A percentile compares a stretch with the other conserved stretches of the same genome.
These are phyloP conservation scores for Pseudococcus longispinus DNA, from an alignment of 2,888 invertebrate genomes.

Conservation along the genomic window DNA sequence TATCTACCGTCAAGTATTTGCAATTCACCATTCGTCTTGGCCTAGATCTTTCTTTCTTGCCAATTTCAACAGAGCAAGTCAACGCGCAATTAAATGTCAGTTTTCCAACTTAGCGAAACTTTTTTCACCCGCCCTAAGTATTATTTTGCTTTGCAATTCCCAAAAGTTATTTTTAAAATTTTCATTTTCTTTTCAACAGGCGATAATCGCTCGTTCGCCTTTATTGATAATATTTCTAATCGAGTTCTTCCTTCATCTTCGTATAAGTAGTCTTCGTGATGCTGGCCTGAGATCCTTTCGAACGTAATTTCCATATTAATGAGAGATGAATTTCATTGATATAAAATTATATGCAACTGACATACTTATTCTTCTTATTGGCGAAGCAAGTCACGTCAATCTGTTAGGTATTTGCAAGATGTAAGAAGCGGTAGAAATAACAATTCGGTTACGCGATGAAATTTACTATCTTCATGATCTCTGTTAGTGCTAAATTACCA, in stretches of 20 bases:
- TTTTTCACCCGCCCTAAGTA: neutral
- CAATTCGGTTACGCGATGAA: neutral
- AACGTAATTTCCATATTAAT: neutral
- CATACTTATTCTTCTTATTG: neutral
- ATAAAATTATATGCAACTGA: neutral
- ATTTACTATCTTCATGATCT: neutral
- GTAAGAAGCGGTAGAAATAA: neutral
- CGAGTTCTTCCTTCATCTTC: neutral
- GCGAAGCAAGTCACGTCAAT: neutral
- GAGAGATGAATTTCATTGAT: neutral
- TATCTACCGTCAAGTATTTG: conserved; percentile 52
- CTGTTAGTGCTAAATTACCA: too few species aligned
- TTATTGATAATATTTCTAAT: conserved; percentile 30
- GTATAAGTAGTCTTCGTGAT: neutral
- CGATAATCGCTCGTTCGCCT: conserved; percentile 3
- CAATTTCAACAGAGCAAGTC: conserved; percentile 34
- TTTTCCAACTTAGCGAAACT: conserved; percentile 23
- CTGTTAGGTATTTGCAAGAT: neutral
- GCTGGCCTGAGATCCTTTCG: neutral
- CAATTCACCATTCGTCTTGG: conserved; percentile 53
- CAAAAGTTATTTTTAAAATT: conserved; percentile 43
- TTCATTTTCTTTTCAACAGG: conserved; percentile 43
- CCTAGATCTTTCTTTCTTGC: conserved; percentile 46
- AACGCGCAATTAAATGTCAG: conserved; percentile 45
- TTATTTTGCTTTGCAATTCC: conserved; percentile 4